phyloP scores from a whole-genome alignment of 1,140 invertebrate species.

The Mamestra configurata region DNA sequence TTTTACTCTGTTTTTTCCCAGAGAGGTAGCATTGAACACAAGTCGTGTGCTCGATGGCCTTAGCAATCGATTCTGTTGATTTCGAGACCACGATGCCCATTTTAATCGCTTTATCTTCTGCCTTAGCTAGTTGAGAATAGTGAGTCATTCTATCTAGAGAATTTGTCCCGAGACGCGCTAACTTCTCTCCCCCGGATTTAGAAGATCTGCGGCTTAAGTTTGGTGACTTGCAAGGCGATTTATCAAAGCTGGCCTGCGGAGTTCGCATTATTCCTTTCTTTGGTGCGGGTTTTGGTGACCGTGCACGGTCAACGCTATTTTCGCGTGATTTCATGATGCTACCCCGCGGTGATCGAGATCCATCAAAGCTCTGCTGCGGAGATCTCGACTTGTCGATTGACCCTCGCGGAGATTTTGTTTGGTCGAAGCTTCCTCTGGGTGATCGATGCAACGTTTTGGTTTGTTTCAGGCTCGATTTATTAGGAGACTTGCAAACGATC shows the following conservation, averaged over 20 bases:
- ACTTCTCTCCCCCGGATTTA: constrained; percentile 83
- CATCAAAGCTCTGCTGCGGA: constrained; percentile 85
- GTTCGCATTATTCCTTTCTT: constrained; percentile 87
- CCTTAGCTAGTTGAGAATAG: constrained; percentile 85
- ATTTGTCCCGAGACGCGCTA: constrained; percentile 85
- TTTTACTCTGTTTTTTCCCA: constrained; percentile 89
- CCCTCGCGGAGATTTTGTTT: constrained; percentile 78
- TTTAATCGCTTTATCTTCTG: constrained; percentile 86
- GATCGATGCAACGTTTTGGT: constrained; percentile 79
- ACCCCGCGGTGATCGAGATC: constrained; percentile 80
- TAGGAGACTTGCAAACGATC: constrained; percentile 87
- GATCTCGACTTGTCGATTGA: constrained; percentile 83
- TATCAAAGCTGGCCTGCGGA: constrained; percentile 85
- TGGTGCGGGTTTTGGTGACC: constrained; percentile 83
- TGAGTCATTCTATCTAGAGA: constrained; percentile 85
- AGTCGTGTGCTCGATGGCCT: constrained; percentile 90
- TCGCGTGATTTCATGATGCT: constrained; percentile 85
- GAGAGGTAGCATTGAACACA: constrained; percentile 90
- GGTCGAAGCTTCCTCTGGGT: constrained; percentile 83
- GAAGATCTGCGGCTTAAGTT: constrained; percentile 82
- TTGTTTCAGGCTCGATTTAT: constrained; percentile 84
- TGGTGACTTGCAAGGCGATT: constrained; percentile 85
- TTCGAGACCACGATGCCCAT: constrained; percentile 87
- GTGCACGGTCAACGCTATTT: constrained; percentile 79
- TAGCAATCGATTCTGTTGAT: constrained; percentile 86